Conservation (phyloP, 2,888 invertebrate species). For the Nycteola revayana region DNA sequence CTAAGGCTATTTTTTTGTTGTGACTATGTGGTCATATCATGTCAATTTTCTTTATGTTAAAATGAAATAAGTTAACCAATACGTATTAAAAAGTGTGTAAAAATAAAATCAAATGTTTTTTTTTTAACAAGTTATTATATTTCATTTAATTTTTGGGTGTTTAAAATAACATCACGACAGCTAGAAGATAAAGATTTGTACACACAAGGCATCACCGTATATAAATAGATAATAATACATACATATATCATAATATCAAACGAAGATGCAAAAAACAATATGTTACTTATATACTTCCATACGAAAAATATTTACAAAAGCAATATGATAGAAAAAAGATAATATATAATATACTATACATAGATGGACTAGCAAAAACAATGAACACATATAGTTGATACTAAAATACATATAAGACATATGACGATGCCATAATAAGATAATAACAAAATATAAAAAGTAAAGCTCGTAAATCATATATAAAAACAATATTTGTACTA, state of each 20-base stretch:
- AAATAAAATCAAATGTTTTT: constrained; percentile 22
- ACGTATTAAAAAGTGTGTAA: no score
- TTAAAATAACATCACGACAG: constrained; percentile 50
- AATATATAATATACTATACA: constrained; percentile 16
- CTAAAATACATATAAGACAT: constrained; percentile 57
- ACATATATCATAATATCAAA: constrained; percentile 35
- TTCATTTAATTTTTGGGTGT: constrained; percentile 42
- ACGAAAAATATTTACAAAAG: constrained; percentile 77
- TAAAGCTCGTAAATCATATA: constrained; percentile 53
- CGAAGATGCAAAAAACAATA: constrained; percentile 67
- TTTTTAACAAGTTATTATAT: constrained; percentile 35
- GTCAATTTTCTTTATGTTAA: no score
- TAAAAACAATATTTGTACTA: constrained; percentile 60
- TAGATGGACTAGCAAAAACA: constrained; percentile 48
- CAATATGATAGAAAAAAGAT: constrained; percentile 25
- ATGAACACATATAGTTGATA: constrained; percentile 48
- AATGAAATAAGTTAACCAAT: no score
- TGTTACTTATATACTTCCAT: constrained; percentile 65
- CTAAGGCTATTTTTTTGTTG: no score
- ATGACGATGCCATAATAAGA: constrained; percentile 29
- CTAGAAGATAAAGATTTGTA: constrained; percentile 39
- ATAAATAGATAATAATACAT: constrained; percentile 24
- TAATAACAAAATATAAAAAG: constrained; percentile 38
- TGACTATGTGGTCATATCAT: no score
- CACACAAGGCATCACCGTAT: constrained; percentile 44